Conservation (phyloP, 2,797 vertebrate species). For the Sparidentex hasta region DNA sequence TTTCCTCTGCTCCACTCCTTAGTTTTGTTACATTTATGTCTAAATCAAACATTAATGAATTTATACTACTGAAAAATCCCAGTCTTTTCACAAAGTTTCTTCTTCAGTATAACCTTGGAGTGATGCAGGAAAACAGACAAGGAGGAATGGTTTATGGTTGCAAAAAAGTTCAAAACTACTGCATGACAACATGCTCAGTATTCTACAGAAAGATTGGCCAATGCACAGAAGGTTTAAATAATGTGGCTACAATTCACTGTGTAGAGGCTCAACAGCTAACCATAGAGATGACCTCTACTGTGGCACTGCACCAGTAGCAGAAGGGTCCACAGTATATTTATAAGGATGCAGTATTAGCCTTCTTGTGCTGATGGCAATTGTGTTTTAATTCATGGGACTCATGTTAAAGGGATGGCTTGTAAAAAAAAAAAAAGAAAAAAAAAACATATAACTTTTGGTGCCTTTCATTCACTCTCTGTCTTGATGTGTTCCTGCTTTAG, state of each 20-base stretch:
- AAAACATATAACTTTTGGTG: background rate
- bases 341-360: background rate
- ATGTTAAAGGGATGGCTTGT: slow-evolving; percentile 7
- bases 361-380: background rate
- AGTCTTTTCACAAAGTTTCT: background rate
- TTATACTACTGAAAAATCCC: slow-evolving; percentile 6
- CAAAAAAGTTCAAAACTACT: slow-evolving; percentile 3
- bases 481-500: slow-evolving; percentile 64
- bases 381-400: slow-evolving; percentile 14
- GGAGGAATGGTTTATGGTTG: background rate
- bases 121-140: slow-evolving; percentile 12
- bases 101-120: background rate
- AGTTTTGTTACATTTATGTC: slow-evolving; percentile 39
- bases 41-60: slow-evolving; percentile 15
- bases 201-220: slow-evolving; percentile 27
- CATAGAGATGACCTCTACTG: background rate
- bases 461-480: slow-evolving; percentile 31
- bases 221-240: slow-evolving; percentile 6
- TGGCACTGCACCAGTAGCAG: background rate
- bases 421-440: slow-evolving; percentile 7
- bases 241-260: slow-evolving; percentile 19
- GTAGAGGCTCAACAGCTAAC: slow-evolving; percentile 1
- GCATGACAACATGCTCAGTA: slow-evolving; percentile 6
- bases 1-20: slow-evolving; percentile 48
- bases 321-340: slow-evolving; percentile 10